phyloP scores from a whole-genome alignment of 1,140 invertebrate genomes.

The Laodelphax striatellus region DNA sequence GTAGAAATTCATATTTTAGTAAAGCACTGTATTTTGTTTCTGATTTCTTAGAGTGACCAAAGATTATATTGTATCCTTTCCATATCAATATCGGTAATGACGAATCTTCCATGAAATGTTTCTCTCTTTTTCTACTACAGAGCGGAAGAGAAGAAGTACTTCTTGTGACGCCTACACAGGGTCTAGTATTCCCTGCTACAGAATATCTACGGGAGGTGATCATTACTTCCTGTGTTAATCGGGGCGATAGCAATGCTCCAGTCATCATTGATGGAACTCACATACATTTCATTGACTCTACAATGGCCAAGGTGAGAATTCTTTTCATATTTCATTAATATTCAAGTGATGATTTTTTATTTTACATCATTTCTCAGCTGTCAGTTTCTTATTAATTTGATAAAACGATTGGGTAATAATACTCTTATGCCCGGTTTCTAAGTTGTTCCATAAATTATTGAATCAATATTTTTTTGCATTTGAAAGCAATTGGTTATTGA shows the following conservation, averaged over 20 bases:
- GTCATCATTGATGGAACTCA: slow-evolving; percentile 50
- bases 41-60: too few relatives aligned
- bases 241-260: slow-evolving; percentile 7
- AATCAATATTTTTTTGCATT: too few relatives aligned
- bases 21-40: too few relatives aligned
- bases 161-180: slow-evolving; percentile 45
- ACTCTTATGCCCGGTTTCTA: too few relatives aligned
- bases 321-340: neutral
- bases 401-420: neutral
- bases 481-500: too few relatives aligned
- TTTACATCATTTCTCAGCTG: too few relatives aligned
- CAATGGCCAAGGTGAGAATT: slow-evolving; percentile 41
- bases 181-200: slow-evolving; percentile 50
- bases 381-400: too few relatives aligned
- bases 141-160: slow-evolving; percentile 26
- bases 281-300: slow-evolving; percentile 45
- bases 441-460: too few relatives aligned
- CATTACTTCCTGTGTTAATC: slow-evolving; percentile 18
- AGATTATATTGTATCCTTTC: too few relatives aligned
- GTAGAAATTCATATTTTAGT: too few relatives aligned
- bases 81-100: too few relatives aligned
- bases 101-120: neutral
- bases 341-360: neutral
- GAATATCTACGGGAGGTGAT: slow-evolving; percentile 44
- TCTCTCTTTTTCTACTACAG: slow-evolving; percentile 16